Base-by-base conservation (phyloP, 1,140 invertebrate species). In the Steinernema feltiae region DNA sequence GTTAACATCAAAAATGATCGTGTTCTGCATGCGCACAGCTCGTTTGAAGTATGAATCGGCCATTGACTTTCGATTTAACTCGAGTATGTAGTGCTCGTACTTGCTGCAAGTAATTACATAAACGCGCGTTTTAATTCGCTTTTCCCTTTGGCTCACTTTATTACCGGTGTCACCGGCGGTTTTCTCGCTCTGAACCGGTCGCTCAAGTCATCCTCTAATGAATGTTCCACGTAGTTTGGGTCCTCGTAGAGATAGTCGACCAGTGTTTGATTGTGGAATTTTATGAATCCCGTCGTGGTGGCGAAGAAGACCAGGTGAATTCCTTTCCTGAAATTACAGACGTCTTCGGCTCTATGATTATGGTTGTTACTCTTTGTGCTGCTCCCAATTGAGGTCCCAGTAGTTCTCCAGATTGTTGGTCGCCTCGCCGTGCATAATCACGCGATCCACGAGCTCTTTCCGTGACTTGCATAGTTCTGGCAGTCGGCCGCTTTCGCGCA, bases 251-350 rank as follows among this genome's bases (percentile, higher is more conserved):
- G 73, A 24, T 83, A 79, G 35, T 85, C 83, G 15, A 79, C 80
- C 46, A 85, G 74, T 27, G 74, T 85, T 69, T 84, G 46, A 48
- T 85, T 84, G 41, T 75, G 79, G 48, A 76, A 86, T 12, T 85
- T 83, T 70, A 86, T 82, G 21, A 85, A 32, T n/a, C 84, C 84
- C 29, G 85, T 84, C 12, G 85, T 82, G 27, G 85, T 75, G 15
- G 82, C 75, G 46, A 85, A 86, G 74, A 85, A 85, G 2, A 82
- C 78, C 69, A 85, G 72, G 75, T 85, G 85, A 32, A 86, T 74
- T n/a, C 82, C 75, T 53, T 84, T 83, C 21, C 75, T 78, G 29
- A 63, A 46, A 76, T 15, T n/a, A 82, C 24, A 30, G 30, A 2
- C 21, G 32, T 1, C 53, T 73, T 69, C 63, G n/a, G 53, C 35